Evolutionary conservation across 2,113 vertebrate genomes (phyloP).

Genomic region (Ondatra zibethicus): DNA sequence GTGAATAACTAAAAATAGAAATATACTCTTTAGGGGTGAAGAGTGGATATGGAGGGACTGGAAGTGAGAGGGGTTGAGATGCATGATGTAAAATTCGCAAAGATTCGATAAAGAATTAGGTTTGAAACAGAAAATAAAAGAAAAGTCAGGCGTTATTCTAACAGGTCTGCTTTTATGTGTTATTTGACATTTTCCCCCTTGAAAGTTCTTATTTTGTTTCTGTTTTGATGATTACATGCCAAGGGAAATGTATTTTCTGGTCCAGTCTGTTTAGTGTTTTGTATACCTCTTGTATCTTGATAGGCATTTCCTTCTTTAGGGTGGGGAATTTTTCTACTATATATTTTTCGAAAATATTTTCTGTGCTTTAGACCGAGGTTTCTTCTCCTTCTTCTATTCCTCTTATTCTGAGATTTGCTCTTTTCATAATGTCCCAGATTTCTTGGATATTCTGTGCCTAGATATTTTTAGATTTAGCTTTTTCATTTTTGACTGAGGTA

Average conservation of each 20-base stretch:
- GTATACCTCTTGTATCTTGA: too few relatives aligned
- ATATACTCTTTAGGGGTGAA: background rate
- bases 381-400: too few relatives aligned
- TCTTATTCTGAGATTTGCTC: too few relatives aligned
- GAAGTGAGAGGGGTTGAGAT: background rate
- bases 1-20: conserved; percentile 8
- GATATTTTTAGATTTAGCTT: too few relatives aligned
- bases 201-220: background rate
- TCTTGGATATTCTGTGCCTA: too few relatives aligned
- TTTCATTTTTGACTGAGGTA: background rate
- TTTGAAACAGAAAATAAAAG: background rate
- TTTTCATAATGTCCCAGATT: too few relatives aligned
- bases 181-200: background rate
- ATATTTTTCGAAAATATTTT: too few relatives aligned
- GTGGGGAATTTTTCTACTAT: background rate
- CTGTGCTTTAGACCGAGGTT: too few relatives aligned
- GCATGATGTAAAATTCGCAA: background rate
- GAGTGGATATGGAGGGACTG: background rate
- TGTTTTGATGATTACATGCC: background rate
- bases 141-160: background rate
- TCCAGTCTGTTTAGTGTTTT: too few relatives aligned
- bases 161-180: background rate
- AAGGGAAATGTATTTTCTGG: background rate
- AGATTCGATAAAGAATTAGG: background rate
- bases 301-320: background rate